Evolutionary conservation across 2,797 vertebrate genomes (phyloP).

Genomic region (Labroides dimidiatus): DNA sequence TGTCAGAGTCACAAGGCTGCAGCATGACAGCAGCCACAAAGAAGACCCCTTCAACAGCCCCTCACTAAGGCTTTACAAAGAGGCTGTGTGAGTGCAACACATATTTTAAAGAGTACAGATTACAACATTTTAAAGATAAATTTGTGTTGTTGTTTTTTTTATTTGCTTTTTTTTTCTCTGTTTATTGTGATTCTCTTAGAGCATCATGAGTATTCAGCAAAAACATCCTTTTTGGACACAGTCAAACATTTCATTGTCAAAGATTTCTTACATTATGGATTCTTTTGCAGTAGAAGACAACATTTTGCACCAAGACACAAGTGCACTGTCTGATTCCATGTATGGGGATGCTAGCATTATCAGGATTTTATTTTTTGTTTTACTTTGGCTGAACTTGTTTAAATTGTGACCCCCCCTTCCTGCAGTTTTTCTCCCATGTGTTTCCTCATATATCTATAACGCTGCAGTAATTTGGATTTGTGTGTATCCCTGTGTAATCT

Average conservation of each 20-base stretch:
- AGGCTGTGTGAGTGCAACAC: slow-evolving; percentile 1
- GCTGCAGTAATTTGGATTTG: background rate
- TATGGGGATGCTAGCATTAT: no score
- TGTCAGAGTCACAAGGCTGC: slow-evolving; percentile 37
- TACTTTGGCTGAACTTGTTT: background rate
- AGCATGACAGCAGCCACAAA: slow-evolving; percentile 35
- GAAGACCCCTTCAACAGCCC: slow-evolving; percentile 33
- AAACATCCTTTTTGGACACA: no score
- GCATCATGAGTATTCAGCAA: background rate
- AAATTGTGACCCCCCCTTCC: no score
- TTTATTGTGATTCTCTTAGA: background rate
- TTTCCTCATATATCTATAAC: no score
- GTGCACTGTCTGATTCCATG: no score
- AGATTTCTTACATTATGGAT: no score
- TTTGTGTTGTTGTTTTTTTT: no score
- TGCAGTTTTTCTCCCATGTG: background rate
- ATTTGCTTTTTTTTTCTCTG: background rate
- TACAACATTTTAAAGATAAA: no score
- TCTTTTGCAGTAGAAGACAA: no score
- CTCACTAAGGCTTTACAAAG: slow-evolving; percentile 3
- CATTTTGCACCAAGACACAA: no score
- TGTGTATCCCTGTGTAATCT: slow-evolving; percentile 12
- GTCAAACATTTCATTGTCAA: no score
- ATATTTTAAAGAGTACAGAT: no score
- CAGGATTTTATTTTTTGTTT: background rate